phyloP scores from a whole-genome alignment of 2,888 invertebrate genomes.

The Meganola albula region DNA sequence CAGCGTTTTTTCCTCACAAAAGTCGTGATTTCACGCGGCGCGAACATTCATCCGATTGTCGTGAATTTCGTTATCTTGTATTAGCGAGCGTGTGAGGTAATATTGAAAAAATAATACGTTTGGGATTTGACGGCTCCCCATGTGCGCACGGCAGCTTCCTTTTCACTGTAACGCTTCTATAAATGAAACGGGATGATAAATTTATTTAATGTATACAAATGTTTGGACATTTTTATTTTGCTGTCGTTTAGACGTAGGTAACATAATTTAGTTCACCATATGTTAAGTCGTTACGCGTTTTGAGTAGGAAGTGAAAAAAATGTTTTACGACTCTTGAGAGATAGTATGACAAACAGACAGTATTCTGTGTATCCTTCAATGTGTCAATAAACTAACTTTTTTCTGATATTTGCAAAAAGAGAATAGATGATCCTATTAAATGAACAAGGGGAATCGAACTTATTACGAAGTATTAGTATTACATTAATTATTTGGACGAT shows the following conservation, averaged over 20 bases:
- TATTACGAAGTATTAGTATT: conserved; percentile 9
- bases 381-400: conserved; percentile 44
- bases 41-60: conserved; percentile 74
- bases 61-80: conserved; percentile 73
- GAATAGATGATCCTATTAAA: conserved; percentile 44
- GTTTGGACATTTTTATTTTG: conserved; percentile 78
- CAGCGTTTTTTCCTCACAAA: conserved; percentile 60
- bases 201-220: conserved; percentile 78
- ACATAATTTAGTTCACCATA: conserved; percentile 76
- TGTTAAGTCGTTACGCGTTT: conserved; percentile 65
- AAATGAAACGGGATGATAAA: conserved; percentile 74
- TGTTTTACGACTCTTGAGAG: conserved; percentile 70
- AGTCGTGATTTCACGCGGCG: conserved; percentile 75
- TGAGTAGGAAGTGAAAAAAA: conserved; percentile 74
- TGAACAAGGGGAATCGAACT: conserved; percentile 35
- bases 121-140: conserved; percentile 74
- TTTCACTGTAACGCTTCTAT: conserved; percentile 59
- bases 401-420: conserved; percentile 31
- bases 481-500: conserved; percentile 14
- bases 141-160: conserved; percentile 73
- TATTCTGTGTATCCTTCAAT: conserved; percentile 45
- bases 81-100: conserved; percentile 62
- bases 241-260: conserved; percentile 73
- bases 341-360: conserved; percentile 59
- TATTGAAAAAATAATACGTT: conserved; percentile 76